Percentiles rank a stretch among this genome's conserved stretches.
These are phyloP conservation scores for Trachemys scripta DNA, from an alignment of 2,113 vertebrate species.

Conservation along the genomic window DNA sequence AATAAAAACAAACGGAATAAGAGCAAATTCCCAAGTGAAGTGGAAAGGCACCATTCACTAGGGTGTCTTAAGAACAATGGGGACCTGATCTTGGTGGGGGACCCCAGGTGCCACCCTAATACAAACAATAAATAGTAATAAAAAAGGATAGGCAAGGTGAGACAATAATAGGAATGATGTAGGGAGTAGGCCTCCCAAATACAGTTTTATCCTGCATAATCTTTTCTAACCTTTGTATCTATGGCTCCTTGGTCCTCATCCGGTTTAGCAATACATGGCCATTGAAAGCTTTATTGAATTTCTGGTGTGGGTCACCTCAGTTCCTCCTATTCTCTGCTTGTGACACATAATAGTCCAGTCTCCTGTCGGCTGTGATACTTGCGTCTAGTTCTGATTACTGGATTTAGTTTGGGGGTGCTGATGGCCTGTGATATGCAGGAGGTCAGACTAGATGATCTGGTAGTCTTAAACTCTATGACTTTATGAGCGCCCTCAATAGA, in stretches of 20 bases:
- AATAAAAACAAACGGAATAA: not conserved
- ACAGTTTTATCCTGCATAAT: not conserved
- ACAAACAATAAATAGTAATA: not conserved
- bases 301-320: not conserved
- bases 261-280: not conserved
- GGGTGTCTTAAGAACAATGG: not conserved
- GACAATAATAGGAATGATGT: not conserved
- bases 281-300: not conserved
- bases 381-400: not conserved
- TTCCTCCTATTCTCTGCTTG: not conserved
- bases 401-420: not conserved
- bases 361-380: not conserved
- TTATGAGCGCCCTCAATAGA: not conserved
- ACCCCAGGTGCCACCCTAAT: accelerated
- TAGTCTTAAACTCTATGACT: not conserved
- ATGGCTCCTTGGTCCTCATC: not conserved
- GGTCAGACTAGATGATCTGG: not conserved
- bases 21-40: not conserved
- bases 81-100: accelerated
- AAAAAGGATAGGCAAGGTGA: not conserved
- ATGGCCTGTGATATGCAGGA: not conserved
- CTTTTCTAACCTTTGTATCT: not conserved
- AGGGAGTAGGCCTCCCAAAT: not conserved
- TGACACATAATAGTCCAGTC: not conserved
- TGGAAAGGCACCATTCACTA: not conserved